Evolutionary conservation across 2,888 invertebrate genomes (phyloP).

Genomic region (Drosophila imparisetae): DNA sequence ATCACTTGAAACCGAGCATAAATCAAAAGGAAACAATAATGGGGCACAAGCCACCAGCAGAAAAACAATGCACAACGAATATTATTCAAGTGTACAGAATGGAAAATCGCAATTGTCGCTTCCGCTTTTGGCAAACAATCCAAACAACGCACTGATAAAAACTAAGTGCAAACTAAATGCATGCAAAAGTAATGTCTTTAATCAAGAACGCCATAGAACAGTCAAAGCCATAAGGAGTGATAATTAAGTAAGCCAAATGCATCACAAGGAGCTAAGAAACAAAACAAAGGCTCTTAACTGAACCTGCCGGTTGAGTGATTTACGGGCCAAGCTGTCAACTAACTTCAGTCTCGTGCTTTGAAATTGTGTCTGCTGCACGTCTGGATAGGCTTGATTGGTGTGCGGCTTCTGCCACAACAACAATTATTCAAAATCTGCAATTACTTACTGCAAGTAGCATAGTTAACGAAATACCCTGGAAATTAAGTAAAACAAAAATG

Average conservation of each 20-base stretch:
- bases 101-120: conserved; percentile 58
- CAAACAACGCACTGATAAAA: conserved; percentile 29
- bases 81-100: conserved; percentile 34
- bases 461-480: conserved; percentile 15
- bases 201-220: conserved; percentile 44
- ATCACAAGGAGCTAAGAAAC: conserved; percentile 25
- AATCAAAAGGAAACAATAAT: conserved; percentile 78
- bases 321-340: conserved; percentile 56
- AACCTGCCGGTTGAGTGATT: conserved; percentile 55
- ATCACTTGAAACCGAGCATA: conserved; percentile 79
- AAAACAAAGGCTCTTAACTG: conserved; percentile 15
- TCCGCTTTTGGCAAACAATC: conserved; percentile 37
- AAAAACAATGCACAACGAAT: conserved; percentile 29
- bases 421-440: conserved; percentile 36
- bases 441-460: conserved; percentile 16
- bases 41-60: conserved; percentile 35
- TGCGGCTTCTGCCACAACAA: conserved; percentile 36
- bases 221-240: conserved; percentile 51
- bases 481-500: background rate
- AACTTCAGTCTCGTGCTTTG: conserved; percentile 37
- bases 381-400: conserved; percentile 69
- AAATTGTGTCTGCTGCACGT: conserved; percentile 59
- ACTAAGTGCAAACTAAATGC: conserved; percentile 21
- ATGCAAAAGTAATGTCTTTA: conserved; percentile 34
- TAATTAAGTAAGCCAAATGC: conserved; percentile 62